Evolutionary conservation across 2,113 vertebrate species (phyloP).

Genomic region (Syngnathus scovelli): DNA sequence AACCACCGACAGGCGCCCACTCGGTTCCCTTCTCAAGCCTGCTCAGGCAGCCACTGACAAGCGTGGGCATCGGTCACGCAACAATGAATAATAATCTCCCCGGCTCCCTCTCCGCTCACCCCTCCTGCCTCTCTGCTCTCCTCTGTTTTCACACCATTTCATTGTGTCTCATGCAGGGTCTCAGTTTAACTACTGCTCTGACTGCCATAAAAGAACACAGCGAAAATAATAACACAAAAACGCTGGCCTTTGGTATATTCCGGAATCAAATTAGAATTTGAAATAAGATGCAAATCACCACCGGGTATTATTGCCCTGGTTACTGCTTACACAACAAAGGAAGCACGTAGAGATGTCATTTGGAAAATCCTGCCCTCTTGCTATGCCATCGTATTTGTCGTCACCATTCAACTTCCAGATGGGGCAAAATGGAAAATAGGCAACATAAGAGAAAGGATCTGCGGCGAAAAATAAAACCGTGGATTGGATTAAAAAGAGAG

Average conservation of each 20-base stretch:
- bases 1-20: slow-evolving; percentile 38
- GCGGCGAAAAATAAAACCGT: slow-evolving; percentile 4
- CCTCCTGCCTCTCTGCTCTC: slow-evolving; percentile 35
- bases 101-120: slow-evolving; percentile 35
- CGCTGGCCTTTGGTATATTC: slow-evolving; percentile 58
- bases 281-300: slow-evolving; percentile 76
- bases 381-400: slow-evolving; percentile 24
- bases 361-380: slow-evolving; percentile 54
- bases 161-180: slow-evolving; percentile 63
- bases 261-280: slow-evolving; percentile 68
- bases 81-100: slow-evolving; percentile 65
- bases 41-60: slow-evolving; percentile 59
- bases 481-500: slow-evolving; percentile 14
- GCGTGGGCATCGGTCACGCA: slow-evolving; percentile 56
- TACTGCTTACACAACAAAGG: slow-evolving; percentile 77
- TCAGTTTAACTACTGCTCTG: slow-evolving; percentile 49
- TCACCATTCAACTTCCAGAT: slow-evolving; percentile 9
- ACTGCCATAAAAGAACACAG: slow-evolving; percentile 41
- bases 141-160: slow-evolving; percentile 56
- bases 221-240: slow-evolving; percentile 51
- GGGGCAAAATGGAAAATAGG: slow-evolving; percentile 11
- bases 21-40: slow-evolving; percentile 38
- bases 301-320: slow-evolving; percentile 70
- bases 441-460: slow-evolving; percentile 15
- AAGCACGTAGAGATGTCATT: slow-evolving; percentile 73